Base-by-base conservation (phyloP, 2,113 vertebrate genomes). In the Mus pahari region DNA sequence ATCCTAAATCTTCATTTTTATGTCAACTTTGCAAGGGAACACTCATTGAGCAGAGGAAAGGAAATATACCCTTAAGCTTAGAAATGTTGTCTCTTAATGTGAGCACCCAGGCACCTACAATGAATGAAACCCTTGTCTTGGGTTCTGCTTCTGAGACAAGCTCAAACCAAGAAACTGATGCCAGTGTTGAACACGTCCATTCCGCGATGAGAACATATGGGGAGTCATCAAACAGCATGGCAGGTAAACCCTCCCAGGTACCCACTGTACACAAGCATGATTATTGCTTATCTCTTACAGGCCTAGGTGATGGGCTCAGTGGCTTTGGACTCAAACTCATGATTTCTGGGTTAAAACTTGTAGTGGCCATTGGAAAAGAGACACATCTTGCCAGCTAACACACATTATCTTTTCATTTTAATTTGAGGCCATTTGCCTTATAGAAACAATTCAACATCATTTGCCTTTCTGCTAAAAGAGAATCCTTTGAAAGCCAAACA, bases 401-500 rank as follows among this genome's bases (percentile, higher is more conserved):
- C 64, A 94, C 22, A 17, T 93, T 93, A 87, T 97, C 79, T 91
- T 92, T 96, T 90, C 70, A 82, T 96, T 95, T 97, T 96, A 94
- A 97, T 97, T 94, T 90, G 62, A 93, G 94, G 73, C 82, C 82
- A 94, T 93, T 89, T 92, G 95, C 26, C 66, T 45, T 60, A 66
- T 14, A 73, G 92, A 95, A 96, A 94, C 66, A 89, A 97, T 90
- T 96, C 88, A 91, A 91, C 91, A 96, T 96, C 97, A 75, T 79
- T 96, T 93, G 95, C 39, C 91, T 81, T 96, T 97, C 97, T 97
- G 96, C 68, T 3, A 97, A 92, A 93, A 94, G 48, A 94, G 84
- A 96, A 88, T 88, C 96, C 95, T 97, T 97, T 97, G 92, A 95
- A 96, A 96, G 78, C 86, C 93, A 93, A 96, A 96, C 16, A 68